Evolutionary conservation across 2,797 vertebrate species (phyloP).

Genomic region (Darevskia mixta): DNA sequence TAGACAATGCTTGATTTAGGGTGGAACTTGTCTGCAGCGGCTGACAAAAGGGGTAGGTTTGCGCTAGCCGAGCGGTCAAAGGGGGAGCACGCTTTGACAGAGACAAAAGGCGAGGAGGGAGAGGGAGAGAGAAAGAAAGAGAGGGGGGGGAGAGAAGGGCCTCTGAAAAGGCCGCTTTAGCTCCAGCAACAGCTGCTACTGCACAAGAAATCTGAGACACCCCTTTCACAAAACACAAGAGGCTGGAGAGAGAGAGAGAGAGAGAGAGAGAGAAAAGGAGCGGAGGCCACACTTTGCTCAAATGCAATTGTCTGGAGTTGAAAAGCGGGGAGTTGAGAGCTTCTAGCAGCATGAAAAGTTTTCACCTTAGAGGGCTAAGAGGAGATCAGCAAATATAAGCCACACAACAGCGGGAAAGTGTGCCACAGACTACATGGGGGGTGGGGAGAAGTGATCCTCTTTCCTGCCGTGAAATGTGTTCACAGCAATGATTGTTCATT

Average conservation of each 20-base stretch:
- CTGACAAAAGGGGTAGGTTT: slow-evolving; percentile 80
- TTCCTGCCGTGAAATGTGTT: slow-evolving; percentile 64
- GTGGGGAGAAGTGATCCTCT: slow-evolving; percentile 45
- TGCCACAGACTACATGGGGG: slow-evolving; percentile 69
- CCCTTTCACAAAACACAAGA: slow-evolving; percentile 89
- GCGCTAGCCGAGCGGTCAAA: slow-evolving; percentile 77
- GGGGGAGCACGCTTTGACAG: slow-evolving; percentile 68
- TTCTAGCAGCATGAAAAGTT: slow-evolving; percentile 73
- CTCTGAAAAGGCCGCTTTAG: slow-evolving; percentile 74
- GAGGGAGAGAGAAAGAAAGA: slow-evolving; percentile 33
- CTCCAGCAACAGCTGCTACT: slow-evolving; percentile 90
- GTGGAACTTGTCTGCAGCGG: slow-evolving; percentile 82
- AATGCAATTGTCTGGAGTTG: slow-evolving; percentile 82
- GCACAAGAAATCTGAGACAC: slow-evolving; percentile 91
- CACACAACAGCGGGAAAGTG: slow-evolving; percentile 71
- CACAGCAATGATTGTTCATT: slow-evolving; percentile 57
- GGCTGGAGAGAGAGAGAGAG: slow-evolving; percentile 51
- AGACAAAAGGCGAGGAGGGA: slow-evolving; percentile 77
- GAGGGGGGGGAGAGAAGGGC: not conserved
- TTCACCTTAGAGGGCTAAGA: slow-evolving; percentile 70
- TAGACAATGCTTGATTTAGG: slow-evolving; percentile 85
- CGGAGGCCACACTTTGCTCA: slow-evolving; percentile 78
- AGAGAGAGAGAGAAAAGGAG: slow-evolving; percentile 78
- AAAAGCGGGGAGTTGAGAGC: slow-evolving; percentile 76
- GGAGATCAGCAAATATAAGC: slow-evolving; percentile 76